Evolutionary conservation across 2,797 vertebrate genomes (phyloP).

Genomic region (Pyrrhura leucotis): DNA sequence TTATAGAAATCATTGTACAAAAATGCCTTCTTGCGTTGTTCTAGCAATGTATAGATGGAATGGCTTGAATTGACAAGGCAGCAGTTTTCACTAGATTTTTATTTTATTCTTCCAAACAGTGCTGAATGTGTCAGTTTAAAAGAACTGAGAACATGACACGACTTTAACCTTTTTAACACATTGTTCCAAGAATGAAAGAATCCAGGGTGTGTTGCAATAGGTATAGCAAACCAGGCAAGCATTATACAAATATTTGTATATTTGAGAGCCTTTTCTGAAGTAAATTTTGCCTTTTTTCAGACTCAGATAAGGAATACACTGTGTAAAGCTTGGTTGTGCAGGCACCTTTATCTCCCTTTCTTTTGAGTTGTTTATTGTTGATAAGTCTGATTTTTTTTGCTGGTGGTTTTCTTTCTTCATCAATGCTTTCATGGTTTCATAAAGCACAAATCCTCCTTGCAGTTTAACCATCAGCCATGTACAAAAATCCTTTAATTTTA

Average conservation of each 20-base stretch:
- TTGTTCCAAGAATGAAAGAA: background rate
- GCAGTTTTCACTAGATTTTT: background rate
- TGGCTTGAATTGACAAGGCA: background rate
- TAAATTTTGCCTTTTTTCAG: background rate
- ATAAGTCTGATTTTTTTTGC: background rate
- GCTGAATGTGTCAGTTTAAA: background rate
- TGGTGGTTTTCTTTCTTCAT: background rate
- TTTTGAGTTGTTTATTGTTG: background rate
- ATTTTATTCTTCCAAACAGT: background rate
- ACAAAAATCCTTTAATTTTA: constrained; percentile 49
- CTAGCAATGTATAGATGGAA: background rate
- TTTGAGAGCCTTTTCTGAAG: background rate
- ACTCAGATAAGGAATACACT: background rate
- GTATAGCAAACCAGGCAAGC: background rate
- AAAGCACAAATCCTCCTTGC: constrained; percentile 11
- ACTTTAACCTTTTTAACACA: background rate
- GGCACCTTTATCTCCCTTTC: background rate
- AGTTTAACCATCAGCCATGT: constrained; percentile 18
- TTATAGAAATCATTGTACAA: background rate
- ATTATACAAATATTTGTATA: background rate
- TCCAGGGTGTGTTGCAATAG: background rate
- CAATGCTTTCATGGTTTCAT: background rate
- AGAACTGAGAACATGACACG: background rate
- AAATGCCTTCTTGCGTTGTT: background rate
- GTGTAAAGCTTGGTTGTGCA: background rate